Conservation (phyloP, 1,140 invertebrate species). For the Neomicropteryx cornuta region DNA sequence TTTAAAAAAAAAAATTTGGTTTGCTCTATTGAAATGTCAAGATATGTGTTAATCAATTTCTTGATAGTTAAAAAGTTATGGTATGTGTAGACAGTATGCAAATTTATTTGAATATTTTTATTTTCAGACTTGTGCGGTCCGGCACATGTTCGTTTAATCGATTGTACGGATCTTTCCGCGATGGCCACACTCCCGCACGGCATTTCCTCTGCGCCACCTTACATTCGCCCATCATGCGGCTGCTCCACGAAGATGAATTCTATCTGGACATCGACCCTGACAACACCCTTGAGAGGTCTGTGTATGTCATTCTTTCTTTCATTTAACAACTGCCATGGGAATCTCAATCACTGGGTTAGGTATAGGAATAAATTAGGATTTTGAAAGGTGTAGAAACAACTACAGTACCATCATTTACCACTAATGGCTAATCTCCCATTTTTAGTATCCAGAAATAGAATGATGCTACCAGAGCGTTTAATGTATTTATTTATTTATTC, state of each 20-base stretch:
- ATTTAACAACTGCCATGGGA: no score
- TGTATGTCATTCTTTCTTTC: neutral
- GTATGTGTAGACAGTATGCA: neutral
- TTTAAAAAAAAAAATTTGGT: neutral
- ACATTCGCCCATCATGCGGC: slow-evolving; percentile 80
- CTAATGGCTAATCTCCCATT: no score
- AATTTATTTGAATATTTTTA: slow-evolving; percentile 8
- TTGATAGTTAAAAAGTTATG: neutral
- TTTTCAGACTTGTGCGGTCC: slow-evolving; percentile 59
- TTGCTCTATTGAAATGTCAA: neutral
- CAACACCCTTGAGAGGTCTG: slow-evolving; percentile 56
- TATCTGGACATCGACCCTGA: slow-evolving; percentile 89
- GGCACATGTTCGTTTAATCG: slow-evolving; percentile 80
- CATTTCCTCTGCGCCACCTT: slow-evolving; percentile 88
- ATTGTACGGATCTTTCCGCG: slow-evolving; percentile 83
- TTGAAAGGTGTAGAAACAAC: no score
- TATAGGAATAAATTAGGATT: no score
- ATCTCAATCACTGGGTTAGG: no score
- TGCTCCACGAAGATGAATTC: slow-evolving; percentile 88
- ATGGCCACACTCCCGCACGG: slow-evolving; percentile 82
- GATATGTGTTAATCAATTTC: neutral
- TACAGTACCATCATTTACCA: no score
- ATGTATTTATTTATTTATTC: no score
- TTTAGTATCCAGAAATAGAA: no score
- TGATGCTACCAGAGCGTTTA: no score